Evolutionary conservation across 1,140 invertebrate species (phyloP), one percentile per base, ranked within the genome.

Genomic region (Mylabris phalerata): DNA sequence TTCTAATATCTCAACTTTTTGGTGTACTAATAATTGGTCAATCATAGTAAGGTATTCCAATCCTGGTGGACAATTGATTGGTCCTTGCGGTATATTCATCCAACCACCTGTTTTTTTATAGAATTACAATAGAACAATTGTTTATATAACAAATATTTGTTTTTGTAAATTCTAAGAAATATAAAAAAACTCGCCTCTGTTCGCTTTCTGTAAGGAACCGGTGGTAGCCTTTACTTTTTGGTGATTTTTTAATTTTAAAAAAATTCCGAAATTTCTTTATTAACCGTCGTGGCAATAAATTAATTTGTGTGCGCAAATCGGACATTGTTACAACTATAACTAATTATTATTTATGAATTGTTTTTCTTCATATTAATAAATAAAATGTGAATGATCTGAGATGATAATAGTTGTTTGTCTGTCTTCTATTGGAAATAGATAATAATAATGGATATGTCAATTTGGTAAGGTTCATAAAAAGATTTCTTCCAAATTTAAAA

Each of bases 41-140:
- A 95, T 85, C 82, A 81, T 83, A 73, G 89, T 90, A 78, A 96
- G 86, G 82, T 92, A 96, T 81, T 94, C 92, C 80, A 97, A 86
- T 62, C 92, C 93, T 69, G 84, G 89, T 50, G 89, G 93, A 79
- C 88, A 94, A 73, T 85, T 91, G 80, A 75, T 79, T 73, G 80
- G 84, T 65, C 80, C 82, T 77, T 80, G 79, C 57, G 84, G 88
- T 72, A 84, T 80, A 78, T 76, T 83, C 87, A 90, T 90, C 89
- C 88, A 93, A 61, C 84, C 87, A 83, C 81, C 89, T 90, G 71
- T 9, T 78, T 77, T 32, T 32, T 32, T 32, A 32, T 32, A 32
- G 7, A 32, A 32, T 32, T 32, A 32, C 7, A 7, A 47, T 40
- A 9, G 7, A 41, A 19, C 13, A 39, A 25, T 9, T 46, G 46